Base-by-base conservation (phyloP, 2,888 invertebrate genomes). In the Mayetiola destructor region DNA sequence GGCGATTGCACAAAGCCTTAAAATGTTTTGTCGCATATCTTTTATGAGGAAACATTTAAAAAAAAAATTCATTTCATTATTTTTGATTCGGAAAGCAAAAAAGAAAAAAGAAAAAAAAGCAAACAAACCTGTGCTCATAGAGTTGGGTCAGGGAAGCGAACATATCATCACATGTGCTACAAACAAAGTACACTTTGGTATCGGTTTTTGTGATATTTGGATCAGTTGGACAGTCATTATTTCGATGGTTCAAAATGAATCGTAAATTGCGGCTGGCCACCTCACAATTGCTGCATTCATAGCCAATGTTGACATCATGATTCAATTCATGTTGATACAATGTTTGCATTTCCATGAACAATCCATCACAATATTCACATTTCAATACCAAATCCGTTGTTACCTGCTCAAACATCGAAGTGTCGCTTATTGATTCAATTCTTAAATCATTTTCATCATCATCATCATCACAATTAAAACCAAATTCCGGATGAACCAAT, bases 291-390 rank as follows among this genome's bases (percentile, higher is more conserved):
- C 27, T 48, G 27, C 48, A 23, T 48, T 70, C 69, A 57, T 68
- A 72, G 0, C 68, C 68, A 2, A 64, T 62, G 27, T 64, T 63
- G 1, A 69, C 66, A 57, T 65, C 60, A 60, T 72, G 72, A 1
- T 64, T 63, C 6, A 68, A 65, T 8, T 70, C 67, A 52, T 72
- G 72, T 1, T 63, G 58, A 6, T 72, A 63, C 30, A 81, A 63
- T 42, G 72, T 68, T 0, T 72, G 70, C 48, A 75, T 72, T 54
- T 79, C 77, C 0, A 75, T 73, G 62, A 78, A 81, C 0, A 77
- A 72, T 40, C 75, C 73, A 62, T 79, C 80, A 62, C 80, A 81
- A 63, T 77, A 80, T 65, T 80, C 80, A 60, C 80, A 80, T 63
- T 80, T 80, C 30, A 78, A 67, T 14, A 71, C 56, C 1, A 27